Evolutionary conservation across 2,113 vertebrate species (phyloP).

Genomic region (Dipodomys ordii): DNA sequence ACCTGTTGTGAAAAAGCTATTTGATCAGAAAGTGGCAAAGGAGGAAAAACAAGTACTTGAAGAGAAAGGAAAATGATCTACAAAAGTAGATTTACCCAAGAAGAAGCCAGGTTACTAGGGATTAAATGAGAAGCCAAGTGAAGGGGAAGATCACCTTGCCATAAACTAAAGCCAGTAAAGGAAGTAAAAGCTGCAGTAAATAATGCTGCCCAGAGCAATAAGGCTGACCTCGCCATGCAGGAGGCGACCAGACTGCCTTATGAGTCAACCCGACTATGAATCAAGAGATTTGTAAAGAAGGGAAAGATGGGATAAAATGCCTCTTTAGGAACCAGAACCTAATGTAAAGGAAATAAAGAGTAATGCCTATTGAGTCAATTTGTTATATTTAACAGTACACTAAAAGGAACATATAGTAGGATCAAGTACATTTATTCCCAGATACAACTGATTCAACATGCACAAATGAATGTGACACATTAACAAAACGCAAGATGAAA

Average conservation of each 20-base stretch:
- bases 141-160: not conserved
- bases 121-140: not conserved
- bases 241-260: accelerated
- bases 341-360: not conserved
- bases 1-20: not conserved
- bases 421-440: too few relatives aligned
- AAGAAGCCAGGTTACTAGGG: not conserved
- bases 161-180: not conserved
- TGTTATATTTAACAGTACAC: too few relatives aligned
- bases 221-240: not conserved
- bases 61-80: not conserved
- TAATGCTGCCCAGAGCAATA: accelerated
- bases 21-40: not conserved
- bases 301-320: not conserved
- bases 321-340: not conserved
- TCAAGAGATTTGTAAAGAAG: not conserved
- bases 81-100: not conserved
- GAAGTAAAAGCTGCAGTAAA: not conserved
- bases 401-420: too few relatives aligned
- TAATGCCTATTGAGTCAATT: not conserved
- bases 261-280: not conserved
- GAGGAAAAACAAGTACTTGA: not conserved
- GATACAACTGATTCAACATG: too few relatives aligned
- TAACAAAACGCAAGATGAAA: too few relatives aligned
- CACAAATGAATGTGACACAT: too few relatives aligned